phyloP scores from a whole-genome alignment of 2,113 vertebrate species.

The Xenopus borealis region DNA sequence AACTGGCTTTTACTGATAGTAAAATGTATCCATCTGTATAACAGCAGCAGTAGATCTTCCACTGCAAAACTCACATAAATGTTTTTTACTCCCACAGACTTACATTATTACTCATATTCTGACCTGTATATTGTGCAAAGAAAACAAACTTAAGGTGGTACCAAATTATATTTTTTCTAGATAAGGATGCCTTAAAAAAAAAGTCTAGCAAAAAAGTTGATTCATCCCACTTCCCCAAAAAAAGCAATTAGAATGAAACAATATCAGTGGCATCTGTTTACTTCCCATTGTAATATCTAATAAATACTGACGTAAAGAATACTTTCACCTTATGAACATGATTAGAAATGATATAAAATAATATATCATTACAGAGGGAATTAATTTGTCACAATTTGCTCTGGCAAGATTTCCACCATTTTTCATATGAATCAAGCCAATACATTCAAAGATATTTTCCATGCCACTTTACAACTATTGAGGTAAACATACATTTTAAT shows the following conservation, averaged over 20 bases:
- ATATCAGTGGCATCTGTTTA: conserved; percentile 59
- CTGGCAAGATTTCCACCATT: conserved; percentile 73
- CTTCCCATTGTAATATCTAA: conserved; percentile 64
- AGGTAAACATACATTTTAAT: conserved; percentile 88
- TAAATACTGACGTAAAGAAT: conserved; percentile 69
- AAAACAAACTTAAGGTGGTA: too few species aligned
- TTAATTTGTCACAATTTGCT: conserved; percentile 62
- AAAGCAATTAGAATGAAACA: not conserved
- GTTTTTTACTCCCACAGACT: too few species aligned
- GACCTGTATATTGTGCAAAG: not conserved
- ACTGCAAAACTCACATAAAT: not conserved
- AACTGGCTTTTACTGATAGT: not conserved
- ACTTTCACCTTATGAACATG: conserved; percentile 62
- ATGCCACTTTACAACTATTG: conserved; percentile 80
- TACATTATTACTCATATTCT: not conserved
- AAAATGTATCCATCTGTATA: not conserved
- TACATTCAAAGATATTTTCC: conserved; percentile 93
- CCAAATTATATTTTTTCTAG: too few species aligned
- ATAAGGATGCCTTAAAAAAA: not conserved
- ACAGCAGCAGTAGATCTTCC: not conserved
- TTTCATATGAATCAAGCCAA: conserved; percentile 75
- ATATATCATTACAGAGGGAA: conserved; percentile 52
- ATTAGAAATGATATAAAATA: conserved; percentile 58
- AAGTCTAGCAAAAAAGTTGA: not conserved
- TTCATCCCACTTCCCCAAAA: not conserved